Base-by-base conservation (phyloP, 2,888 invertebrate genomes). In the Dynastes maya region DNA sequence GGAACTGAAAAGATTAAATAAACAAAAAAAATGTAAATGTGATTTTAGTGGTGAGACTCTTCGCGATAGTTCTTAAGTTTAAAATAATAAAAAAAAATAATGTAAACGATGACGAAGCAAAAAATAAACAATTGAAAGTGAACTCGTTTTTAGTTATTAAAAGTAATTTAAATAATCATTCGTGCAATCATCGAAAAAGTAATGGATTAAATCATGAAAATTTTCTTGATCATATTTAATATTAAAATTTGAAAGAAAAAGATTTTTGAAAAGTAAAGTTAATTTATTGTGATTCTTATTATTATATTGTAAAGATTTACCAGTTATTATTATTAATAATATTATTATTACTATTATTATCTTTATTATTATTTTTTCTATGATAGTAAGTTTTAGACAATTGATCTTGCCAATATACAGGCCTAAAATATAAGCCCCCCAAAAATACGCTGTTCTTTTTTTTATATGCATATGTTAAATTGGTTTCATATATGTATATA, bases 211-310 rank as follows among this genome's bases (percentile, higher is more conserved):
- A 74, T 74, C 61, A 55, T 55, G 49, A 55, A 9, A 55, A 84
- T 82, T 84, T 37, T 83, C 83, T 83, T 71, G 53, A 55, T 74
- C 72, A 74, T 61, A 63, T 58, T 71, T 55, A 71, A 71, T 67
- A 67, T 71, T 71, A 71, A 71, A 74, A 61, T 49, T 74, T 71
- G 27, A 68, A 68, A 61, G 27, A 68, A 58, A 74, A 74, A 40
- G 32, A 74, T 74, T 68, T 68, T 51, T 68, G 27, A 27, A 8
- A 61, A 40, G 61, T 58, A 74, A 74, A 37, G 45, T 84, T 84
- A 85, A 84, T 85, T 86, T 87, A 86, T 87, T 87, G 86, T 86
- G 86, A 86, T 86, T 87, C 76, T 82, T 79, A 76, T 75, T 80
- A 78, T 76, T 58, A 65, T 51, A 75, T 80, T 78, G 71, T 78